Evolutionary conservation across 2,888 invertebrate species (phyloP).

Genomic region (Parnassius apollo): DNA sequence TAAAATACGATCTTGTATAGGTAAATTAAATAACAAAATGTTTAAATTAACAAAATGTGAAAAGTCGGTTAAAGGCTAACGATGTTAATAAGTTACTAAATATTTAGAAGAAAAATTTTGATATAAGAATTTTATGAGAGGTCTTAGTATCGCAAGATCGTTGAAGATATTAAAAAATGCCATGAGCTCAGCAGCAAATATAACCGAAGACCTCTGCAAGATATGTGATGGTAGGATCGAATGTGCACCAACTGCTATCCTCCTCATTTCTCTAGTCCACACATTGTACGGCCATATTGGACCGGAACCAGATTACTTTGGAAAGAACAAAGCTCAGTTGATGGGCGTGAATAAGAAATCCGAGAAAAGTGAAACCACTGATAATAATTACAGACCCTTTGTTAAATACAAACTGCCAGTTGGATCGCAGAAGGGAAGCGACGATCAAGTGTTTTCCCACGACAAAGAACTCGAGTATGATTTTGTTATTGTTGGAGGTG

Average conservation of each 20-base stretch:
- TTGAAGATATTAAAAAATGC: conserved; percentile 51
- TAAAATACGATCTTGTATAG: too few species aligned
- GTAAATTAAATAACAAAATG: too few species aligned
- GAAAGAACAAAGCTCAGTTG: conserved; percentile 35
- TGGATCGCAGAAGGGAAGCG: conserved; percentile 29
- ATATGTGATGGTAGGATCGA: conserved; percentile 72
- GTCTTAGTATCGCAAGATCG: conserved; percentile 9
- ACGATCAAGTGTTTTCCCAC: conserved; percentile 20
- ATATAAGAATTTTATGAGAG: not conserved
- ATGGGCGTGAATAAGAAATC: conserved; percentile 28
- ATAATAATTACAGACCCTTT: conserved; percentile 20
- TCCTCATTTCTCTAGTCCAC: conserved; percentile 67
- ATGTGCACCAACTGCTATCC: conserved; percentile 72
- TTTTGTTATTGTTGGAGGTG: conserved; percentile 68
- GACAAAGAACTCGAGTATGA: conserved; percentile 49
- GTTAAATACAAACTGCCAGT: conserved; percentile 26
- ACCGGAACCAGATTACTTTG: conserved; percentile 65
- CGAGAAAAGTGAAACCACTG: conserved; percentile 25
- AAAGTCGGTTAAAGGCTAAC: too few species aligned
- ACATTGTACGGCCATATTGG: conserved; percentile 67
- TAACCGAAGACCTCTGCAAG: conserved; percentile 68
- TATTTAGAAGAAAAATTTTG: not conserved
- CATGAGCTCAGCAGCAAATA: conserved; percentile 59
- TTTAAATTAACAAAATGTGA: too few species aligned
- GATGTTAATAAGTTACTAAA: too few species aligned